Base-by-base conservation (phyloP, 2,888 invertebrate species). In the Noctua comes region DNA sequence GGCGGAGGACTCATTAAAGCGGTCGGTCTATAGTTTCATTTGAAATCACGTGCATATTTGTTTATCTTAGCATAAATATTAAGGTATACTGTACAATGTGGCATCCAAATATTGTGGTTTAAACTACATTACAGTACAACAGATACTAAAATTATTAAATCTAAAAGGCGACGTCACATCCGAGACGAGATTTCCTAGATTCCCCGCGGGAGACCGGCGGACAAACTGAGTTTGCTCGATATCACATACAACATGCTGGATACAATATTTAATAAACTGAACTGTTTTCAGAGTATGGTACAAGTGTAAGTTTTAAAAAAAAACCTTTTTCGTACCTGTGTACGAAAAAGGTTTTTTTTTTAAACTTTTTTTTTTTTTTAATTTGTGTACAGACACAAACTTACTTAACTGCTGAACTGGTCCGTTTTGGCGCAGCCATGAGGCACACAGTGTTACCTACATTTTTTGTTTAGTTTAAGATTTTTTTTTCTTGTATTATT, bases 191-290 rank as follows among this genome's bases (percentile, higher is more conserved):
- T 79, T 59, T 65, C 18, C 68, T 13, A 71, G 64, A 84, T 81
- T 85, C 77, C 83, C 83, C 85, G 71, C 70, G 81, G 77, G 82
- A 84, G 54, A 21, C 21, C 31, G 62, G 72, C 65, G 69, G 66
- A 18, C 31, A 46, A 64, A 68, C 73, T 71, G 16, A 46, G 31
- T 71, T 82, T 76, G 62, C 59, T 72, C 59, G 27, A 71, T 66
- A 74, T 21, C 40, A 43, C 68, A 83, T 73, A 59, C n/a, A 71
- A 68, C 62, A 81, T 81, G 70, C 66, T 82, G 27, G 54, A 48
- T 36, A n/a, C 3, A 21, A 46, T 65, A 82, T 83, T 59, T 64
- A 78, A 69, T 77, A 77, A 68, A 72, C 40, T 40, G 51, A 65
- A 46, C n/a, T 73, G 11, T 78, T 64, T 62, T n/a, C n/a, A 57